Evolutionary conservation across 2,113 vertebrate genomes (phyloP), one percentile per base, ranked within the genome.

Genomic region (Nestor notabilis): DNA sequence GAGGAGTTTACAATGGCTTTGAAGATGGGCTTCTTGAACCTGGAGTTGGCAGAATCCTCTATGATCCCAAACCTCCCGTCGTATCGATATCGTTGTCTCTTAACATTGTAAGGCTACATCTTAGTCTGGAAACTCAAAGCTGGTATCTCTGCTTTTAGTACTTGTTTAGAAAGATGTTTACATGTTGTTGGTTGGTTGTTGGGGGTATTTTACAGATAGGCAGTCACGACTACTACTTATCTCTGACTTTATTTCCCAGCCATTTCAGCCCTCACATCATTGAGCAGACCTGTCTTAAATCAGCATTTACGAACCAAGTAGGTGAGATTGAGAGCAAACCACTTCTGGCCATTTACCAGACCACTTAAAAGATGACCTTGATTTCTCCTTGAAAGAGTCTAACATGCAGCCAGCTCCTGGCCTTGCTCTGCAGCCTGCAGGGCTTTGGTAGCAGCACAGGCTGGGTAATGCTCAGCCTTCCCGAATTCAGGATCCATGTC

Each of bases 1-100:
- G 61, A 35, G 58, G 7, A 10, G 46, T 14, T 65, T 24, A 33
- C 19, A 55, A 20, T 0, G 4, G 43, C 39, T 71, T 74, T 46
- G 56, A 37, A 44, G n/a, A 5, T 0, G 14, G 68, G 64, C 41
- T 87, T 44, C n/a, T 75, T 8, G 64, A 89, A 78, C 47, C 55
- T 71, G 89, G 95, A 95, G 96, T 69, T 97, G 95, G 96, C 93
- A 97, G 94, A 97, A 97, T 95, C 89, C 27, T 92, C 95, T 96
- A 50, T 79, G 95, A 85, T 47, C 87, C 84, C 82, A 82, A 85
- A 92, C 17, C 72, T 91, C 63, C 79, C 41, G 39, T 61, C 2
- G 0, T 74, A 93, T 71, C 7, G 14, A 31, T 93, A 78, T 63
- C 17, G 0, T 55, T 95, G 89, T 91, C 60, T 82, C 83, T 79